These are phyloP conservation scores for Semibalanus balanoides DNA, from an alignment of 1,140 invertebrate genomes.

Conservation along the genomic window DNA sequence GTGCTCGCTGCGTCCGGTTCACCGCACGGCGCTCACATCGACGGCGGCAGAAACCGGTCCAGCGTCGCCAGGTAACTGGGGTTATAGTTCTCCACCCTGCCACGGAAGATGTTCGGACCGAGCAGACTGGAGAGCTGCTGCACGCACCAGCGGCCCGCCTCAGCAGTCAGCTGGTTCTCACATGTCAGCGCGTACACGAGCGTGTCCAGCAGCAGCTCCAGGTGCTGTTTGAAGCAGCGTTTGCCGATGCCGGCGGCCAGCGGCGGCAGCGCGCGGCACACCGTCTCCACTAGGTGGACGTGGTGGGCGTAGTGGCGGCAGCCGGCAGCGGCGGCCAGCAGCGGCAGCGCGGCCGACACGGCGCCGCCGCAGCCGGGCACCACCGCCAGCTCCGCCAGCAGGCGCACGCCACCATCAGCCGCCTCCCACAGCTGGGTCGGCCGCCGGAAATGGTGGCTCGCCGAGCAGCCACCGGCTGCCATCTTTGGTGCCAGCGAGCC, in stretches of 20 bases:
- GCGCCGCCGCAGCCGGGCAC: constrained; percentile 24
- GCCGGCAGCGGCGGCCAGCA: constrained; percentile 30
- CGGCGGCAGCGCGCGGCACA: constrained; percentile 38
- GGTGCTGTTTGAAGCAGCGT: constrained; percentile 35
- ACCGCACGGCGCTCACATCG: too few species aligned
- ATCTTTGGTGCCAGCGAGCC: constrained; percentile 42
- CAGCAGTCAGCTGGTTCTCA: constrained; percentile 39
- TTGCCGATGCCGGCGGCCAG: constrained; percentile 38
- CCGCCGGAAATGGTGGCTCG: constrained; percentile 35
- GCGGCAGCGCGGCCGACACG: constrained; percentile 22
- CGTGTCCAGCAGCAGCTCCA: constrained; percentile 38
- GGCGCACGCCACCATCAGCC: constrained; percentile 39
- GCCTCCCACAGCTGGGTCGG: constrained; percentile 42
- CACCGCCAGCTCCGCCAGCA: constrained; percentile 35
- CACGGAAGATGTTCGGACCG: constrained; percentile 38
- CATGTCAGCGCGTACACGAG: constrained; percentile 38
- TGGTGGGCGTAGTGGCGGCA: constrained; percentile 38
- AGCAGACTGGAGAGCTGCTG: constrained; percentile 33
- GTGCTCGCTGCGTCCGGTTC: too few species aligned
- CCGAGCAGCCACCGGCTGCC: constrained; percentile 34
- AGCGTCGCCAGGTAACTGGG: constrained; percentile 20
- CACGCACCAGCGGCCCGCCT: constrained; percentile 37
- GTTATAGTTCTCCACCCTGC: constrained; percentile 38
- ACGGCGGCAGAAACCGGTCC: not conserved
- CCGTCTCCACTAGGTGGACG: constrained; percentile 35